Evolutionary conservation across 2,113 vertebrate genomes (phyloP), one percentile per base, ranked within the genome.

Genomic region (Lycocorax pyrrhopterus): DNA sequence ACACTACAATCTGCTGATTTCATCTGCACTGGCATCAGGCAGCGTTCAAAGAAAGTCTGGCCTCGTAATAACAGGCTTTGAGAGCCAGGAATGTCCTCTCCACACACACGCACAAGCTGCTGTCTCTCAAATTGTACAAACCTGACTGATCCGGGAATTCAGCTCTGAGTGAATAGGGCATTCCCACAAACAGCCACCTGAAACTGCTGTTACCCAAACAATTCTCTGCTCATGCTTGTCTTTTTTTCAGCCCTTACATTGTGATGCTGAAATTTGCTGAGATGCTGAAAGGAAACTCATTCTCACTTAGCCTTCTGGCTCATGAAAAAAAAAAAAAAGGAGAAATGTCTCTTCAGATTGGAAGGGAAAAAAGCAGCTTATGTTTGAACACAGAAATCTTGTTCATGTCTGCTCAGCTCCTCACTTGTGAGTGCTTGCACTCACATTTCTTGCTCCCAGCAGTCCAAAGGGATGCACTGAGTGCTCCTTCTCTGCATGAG

Each of bases 21-120:
- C 96, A 96, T 97, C 96, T 96, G 92, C 94, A 93, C 93, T 92
- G 93, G 95, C 97, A 97, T 93, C 96, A 96, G 88, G 96, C 95
- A 91, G 94, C 69, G 47, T 89, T 95, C 94, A 95, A 82, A 96
- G 91, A 84, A 95, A 95, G 90, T 76, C 94, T 95, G 96, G 93
- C 84, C 92, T 87, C 84, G 41, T 94, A 96, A 97, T 95, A 94
- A 87, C 82, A 91, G 90, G 55, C 79, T 97, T 92, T 55, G 94
- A 95, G 94, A 96, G 88, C 66, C 8, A 60, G 90, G 96, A 93
- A 95, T 94, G 93, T 96, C 95, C 86, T 92, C 88, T 47, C 67
- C 84, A 85, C 43, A 22, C 58, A 20, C 58, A 59, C 37, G 17
- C 89, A 84, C 81, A 95, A 89, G 89, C 92, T 94, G 93, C 94